Evolutionary conservation across 64 coral and sea anemone genomes (phyloP), one percentile per base, ranked within the genome.

Genomic region (Stylophora pistillata): DNA sequence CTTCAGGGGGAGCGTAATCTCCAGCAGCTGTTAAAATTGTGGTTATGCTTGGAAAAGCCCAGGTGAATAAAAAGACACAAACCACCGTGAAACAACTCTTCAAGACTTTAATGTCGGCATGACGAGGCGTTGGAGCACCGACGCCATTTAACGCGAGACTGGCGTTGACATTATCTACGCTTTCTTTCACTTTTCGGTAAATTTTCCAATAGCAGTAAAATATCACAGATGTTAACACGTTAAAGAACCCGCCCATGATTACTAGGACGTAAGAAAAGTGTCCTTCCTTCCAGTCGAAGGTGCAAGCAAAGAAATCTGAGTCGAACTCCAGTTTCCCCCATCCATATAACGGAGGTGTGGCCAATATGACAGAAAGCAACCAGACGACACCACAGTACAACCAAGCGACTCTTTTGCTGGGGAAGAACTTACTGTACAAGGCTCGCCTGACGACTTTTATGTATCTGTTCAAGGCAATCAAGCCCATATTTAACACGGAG

Each of bases 191-290:
- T 4, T 28, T 68, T 58, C 64, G 87, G 72, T 87, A 92, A 79
- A 92, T 87, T 23, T 78, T 52, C n/a, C 56, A 58, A 37, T 92
- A 92, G 55, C 59, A 83, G 16, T 86, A 92, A 31, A 92, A 92
- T 52, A 92, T 87, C 29, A 76, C 55, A 56, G 55, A 53, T 29
- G 90, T 92, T 32, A 74, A 72, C 14, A 62, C 25, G 28, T 71
- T 16, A 14, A 87, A 53, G 47, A 74, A 60, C 3, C 72, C 85
- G 52, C 87, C 53, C 3, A 7, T 47, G 14, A 87, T 15, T 41
- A 87, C 72, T 3, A 75, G 73, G 62, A 74, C 85, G 73, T 92
- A 92, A 1, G 90, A 87, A 65, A 92, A n/a, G n/a, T n/a, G n/a
- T n/a, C n/a, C n/a, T n/a, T n/a, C n/a, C n/a, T n/a, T n/a, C n/a